A percentile compares a stretch with the other conserved stretches of the same genome.
Conservation (phyloP, 2,113 vertebrate genomes). For the Willisornis vidua region DNA sequence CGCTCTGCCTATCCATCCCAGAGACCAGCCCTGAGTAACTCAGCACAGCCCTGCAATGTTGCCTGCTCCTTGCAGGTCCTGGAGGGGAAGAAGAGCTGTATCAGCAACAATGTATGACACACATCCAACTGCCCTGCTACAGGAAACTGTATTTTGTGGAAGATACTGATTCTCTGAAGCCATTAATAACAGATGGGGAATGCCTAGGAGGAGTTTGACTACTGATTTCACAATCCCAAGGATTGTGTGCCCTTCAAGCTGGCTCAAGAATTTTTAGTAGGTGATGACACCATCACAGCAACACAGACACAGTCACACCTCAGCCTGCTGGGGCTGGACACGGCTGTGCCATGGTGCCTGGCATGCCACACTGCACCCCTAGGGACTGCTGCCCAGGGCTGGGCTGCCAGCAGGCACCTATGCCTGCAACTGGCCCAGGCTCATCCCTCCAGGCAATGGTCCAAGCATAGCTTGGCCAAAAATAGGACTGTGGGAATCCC, state of each 20-base stretch:
- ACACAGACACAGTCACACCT: neutral
- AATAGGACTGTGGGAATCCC: slow-evolving; percentile 12
- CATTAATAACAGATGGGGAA: neutral
- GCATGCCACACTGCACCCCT: rapidly evolving
- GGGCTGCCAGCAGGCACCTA: rapidly evolving
- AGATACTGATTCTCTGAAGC: neutral
- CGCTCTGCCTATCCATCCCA: neutral
- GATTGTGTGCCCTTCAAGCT: neutral
- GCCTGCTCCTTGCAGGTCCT: neutral
- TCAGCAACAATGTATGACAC: neutral
- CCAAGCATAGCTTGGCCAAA: neutral
- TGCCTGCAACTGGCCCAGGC: rapidly evolving
- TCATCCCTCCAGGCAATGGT: neutral
- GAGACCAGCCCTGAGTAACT: too few species aligned
- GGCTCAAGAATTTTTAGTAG: neutral
- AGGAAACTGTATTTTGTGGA: neutral
- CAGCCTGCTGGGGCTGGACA: neutral
- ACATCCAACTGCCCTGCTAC: neutral
- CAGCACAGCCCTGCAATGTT: neutral
- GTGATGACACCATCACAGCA: rapidly evolving
- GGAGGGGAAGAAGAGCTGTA: neutral
- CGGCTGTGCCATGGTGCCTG: rapidly evolving
- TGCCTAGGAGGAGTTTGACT: neutral
- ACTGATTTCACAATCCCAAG: neutral
- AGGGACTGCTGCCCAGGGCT: neutral